A percentile compares a stretch with the other conserved stretches of the same genome.
These are phyloP conservation scores for Equus przewalskii DNA, from an alignment of 2,113 vertebrate genomes.

Conservation along the genomic window DNA sequence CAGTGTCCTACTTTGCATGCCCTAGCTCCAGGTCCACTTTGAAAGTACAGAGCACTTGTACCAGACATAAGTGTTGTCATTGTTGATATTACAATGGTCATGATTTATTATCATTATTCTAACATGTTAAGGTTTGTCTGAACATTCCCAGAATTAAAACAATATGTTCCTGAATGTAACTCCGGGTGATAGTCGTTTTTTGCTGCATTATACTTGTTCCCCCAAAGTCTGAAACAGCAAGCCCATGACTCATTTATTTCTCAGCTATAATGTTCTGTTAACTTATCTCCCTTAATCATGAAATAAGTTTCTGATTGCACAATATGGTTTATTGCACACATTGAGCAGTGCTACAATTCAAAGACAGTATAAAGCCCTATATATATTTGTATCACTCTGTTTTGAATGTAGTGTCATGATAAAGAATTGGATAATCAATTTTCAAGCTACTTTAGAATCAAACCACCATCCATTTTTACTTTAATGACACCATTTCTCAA, in stretches of 20 bases:
- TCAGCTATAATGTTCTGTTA: not conserved
- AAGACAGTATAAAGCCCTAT: not conserved
- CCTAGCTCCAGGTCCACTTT: not conserved
- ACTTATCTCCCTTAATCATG: not conserved
- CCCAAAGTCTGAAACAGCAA: not conserved
- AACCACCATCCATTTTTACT: not conserved
- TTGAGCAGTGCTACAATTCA: not conserved
- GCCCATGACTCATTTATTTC: not conserved
- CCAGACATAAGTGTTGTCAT: not conserved
- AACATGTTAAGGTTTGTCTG: not conserved
- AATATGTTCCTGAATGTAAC: not conserved
- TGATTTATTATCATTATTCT: not conserved
- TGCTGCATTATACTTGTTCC: not conserved
- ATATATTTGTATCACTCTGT: not conserved
- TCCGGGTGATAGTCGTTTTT: not conserved
- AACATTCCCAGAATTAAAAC: not conserved
- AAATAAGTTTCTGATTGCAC: not conserved
- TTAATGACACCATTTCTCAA: not conserved
- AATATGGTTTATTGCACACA: not conserved
- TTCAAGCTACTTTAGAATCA: not conserved
- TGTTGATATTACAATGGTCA: not conserved
- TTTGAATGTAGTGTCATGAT: not conserved
- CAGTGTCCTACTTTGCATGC: slow-evolving; percentile 20
- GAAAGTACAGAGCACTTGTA: slow-evolving; percentile 28
- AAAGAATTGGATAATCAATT: not conserved